Base-by-base conservation (phyloP, 2,888 invertebrate genomes). In the Callyntrura guangdongensis region DNA sequence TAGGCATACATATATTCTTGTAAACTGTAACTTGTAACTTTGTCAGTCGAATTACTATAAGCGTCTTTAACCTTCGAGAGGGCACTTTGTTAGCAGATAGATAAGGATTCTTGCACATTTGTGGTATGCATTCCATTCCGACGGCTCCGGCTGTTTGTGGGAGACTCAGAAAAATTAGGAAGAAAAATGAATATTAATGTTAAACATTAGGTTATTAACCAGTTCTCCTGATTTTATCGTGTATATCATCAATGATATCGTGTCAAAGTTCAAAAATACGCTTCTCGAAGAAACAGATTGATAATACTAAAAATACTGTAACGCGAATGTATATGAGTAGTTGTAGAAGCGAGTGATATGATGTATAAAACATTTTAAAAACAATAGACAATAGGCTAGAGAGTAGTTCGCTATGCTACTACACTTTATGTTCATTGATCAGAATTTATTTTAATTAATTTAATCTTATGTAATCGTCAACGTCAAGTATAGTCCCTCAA, bases 211-310 rank as follows among this genome's bases (percentile, higher is more conserved):
- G n/a, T 53, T 53, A n/a, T 53, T 1, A 53, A n/a, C 53, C 53
- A 14, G 53, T 53, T 14, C 53, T 53, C 2, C 53, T 36, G 36
- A 36, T 36, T n/a, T 82, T 45, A 36, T 9, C 2, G 25, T 77
- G 17, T 77, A 11, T 59, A 61, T 14, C 47, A 20, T 14, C 47
- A 20, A 36, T 20, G 83, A 83, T 83, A 83, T 83, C 83, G 83
- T 83, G 83, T 83, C 83, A 83, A 83, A 83, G 67, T 82, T 82
- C 81, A 82, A 82, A 67, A 83, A 83, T 83, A 83, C 83, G 83
- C 83, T 83, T 83, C 25, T 64, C 49, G 25, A 61, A 59, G 61
- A 83, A 83, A 83, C 67, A 36, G 81, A 61, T 61, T 36, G 81
- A 82, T 82, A 82, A 59, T 82, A 82, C 81, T 53, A 77, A 11